Percentiles rank a stretch among this genome's conserved stretches.
Evolutionary conservation across 2,888 invertebrate genomes (phyloP).

Genomic region (Philaethria dido): DNA sequence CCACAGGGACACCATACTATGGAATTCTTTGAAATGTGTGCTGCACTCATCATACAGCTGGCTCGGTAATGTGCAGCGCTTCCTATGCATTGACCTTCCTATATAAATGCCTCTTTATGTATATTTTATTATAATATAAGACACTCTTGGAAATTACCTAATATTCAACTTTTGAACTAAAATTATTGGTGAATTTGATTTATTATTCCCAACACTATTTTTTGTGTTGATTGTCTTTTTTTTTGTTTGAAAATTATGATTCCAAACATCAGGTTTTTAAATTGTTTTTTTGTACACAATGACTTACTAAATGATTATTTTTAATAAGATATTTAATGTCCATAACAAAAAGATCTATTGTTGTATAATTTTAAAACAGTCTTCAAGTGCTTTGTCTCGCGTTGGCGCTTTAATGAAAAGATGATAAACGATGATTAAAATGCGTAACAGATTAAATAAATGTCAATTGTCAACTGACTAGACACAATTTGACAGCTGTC

Average conservation of each 20-base stretch:
- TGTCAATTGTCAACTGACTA: not conserved
- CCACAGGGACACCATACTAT: constrained; percentile 95
- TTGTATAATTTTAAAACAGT: not conserved
- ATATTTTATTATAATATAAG: not conserved
- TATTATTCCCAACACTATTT: no score
- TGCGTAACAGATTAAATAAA: not conserved
- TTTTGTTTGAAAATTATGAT: no score
- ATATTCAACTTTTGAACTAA: not conserved
- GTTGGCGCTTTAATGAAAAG: not conserved
- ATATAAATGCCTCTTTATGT: not conserved
- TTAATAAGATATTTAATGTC: no score
- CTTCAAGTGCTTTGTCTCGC: not conserved
- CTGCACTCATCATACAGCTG: constrained; percentile 98
- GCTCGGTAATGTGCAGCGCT: constrained; percentile 87
- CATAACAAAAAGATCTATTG: no score
- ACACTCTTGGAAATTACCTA: not conserved
- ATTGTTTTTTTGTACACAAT: no score
- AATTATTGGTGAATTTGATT: no score
- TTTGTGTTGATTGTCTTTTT: no score
- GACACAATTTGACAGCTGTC: not conserved
- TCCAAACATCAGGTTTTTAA: no score
- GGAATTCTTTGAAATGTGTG: constrained; percentile 99
- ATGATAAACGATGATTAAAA: not conserved
- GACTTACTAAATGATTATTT: no score
- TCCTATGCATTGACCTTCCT: not conserved